Conservation (phyloP, 2,113 vertebrate species). For the Heptranchias perlo region DNA sequence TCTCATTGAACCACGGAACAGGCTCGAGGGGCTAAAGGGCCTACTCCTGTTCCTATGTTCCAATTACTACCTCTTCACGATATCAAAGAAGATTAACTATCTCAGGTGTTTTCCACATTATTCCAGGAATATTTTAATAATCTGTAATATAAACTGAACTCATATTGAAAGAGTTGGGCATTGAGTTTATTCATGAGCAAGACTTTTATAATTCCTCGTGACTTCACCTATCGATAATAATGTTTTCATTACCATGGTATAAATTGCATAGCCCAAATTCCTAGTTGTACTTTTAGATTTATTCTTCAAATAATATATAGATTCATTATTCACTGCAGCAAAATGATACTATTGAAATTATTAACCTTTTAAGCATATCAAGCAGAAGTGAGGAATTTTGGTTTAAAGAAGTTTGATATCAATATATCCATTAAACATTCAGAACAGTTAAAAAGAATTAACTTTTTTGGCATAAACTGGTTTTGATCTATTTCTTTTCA, state of each 20-base stretch:
- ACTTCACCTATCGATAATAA: background rate
- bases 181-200: background rate
- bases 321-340: background rate
- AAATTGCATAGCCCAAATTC: background rate
- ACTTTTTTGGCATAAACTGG: background rate
- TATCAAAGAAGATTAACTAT: background rate
- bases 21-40: too few species aligned
- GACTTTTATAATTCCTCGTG: background rate
- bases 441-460: background rate
- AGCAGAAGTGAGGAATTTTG: background rate
- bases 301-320: slow-evolving; percentile 8
- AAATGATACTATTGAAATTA: background rate
- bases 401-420: too few species aligned
- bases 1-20: too few species aligned
- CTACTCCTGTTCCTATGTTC: too few species aligned
- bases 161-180: background rate
- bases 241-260: background rate
- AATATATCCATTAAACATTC: background rate
- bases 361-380: background rate
- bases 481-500: background rate
- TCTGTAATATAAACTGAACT: background rate
- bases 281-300: background rate
- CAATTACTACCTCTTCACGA: background rate
- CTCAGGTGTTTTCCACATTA: background rate
- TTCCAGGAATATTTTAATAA: background rate